These are phyloP conservation scores for honey bee (Apis mellifera) DNA, from an alignment of 1,140 invertebrate genomes.

Conservation along the genomic window Amel_HAv3.1 CM009936.2:7966001-7966500, in stretches of 20 bases:
- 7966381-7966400: constrained; percentile 22
- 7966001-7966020: constrained; percentile 41
- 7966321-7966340: constrained; percentile 68
- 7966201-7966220: constrained; percentile 17
- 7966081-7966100: neutral
- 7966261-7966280: constrained; percentile 57
- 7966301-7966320: constrained; percentile 75
- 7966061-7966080: constrained; percentile 18
- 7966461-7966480: constrained; percentile 69
- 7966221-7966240: constrained; percentile 35
- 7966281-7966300: constrained; percentile 63
- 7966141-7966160: neutral
- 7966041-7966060: constrained; percentile 28
- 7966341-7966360: constrained; percentile 78
- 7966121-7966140: neutral
- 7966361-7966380: constrained; percentile 25
- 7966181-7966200: constrained; percentile 10
- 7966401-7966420: constrained; percentile 4
- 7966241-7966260: constrained; percentile 40
- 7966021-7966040: constrained; percentile 22
- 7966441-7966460: neutral
- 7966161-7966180: constrained; percentile 5
- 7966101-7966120: neutral
- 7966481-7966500: constrained; percentile 75
- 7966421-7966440: no score